These are phyloP conservation scores for Meriones psammophilus DNA, from an alignment of 2,797 vertebrate species.

Conservation along the genomic window DNA sequence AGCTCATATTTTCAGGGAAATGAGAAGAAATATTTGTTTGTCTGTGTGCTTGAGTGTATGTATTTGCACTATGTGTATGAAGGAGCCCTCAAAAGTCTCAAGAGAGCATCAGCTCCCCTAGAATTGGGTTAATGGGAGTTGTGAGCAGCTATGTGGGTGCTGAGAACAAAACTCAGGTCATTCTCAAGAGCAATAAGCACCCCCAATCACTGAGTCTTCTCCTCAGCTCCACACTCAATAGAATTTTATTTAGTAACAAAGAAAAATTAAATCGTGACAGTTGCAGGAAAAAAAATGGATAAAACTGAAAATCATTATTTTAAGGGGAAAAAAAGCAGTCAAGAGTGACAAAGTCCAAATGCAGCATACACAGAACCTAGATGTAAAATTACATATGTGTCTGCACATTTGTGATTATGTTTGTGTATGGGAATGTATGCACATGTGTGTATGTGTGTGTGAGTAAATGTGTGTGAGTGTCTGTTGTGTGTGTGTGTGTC, in stretches of 20 bases:
- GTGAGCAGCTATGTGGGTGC: not conserved
- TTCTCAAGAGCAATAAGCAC: not conserved
- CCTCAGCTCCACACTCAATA: not conserved
- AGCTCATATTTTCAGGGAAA: not conserved
- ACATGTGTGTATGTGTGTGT: not conserved
- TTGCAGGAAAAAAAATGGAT: not conserved
- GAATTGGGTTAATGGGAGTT: not conserved
- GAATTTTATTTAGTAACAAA: not conserved
- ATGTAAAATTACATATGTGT: not conserved
- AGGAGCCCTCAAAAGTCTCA: not conserved
- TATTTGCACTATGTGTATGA: not conserved
- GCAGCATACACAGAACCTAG: not conserved
- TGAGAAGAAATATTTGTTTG: not conserved
- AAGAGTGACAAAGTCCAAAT: not conserved
- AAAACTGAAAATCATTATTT: not conserved
- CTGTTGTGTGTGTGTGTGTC: not conserved
- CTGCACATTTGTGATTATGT: not conserved
- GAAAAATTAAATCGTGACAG: not conserved
- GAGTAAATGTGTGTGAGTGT: not conserved
- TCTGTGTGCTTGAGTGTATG: not conserved
- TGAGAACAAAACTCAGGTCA: not conserved
- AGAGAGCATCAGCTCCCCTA: not conserved
- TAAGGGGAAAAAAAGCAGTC: not conserved
- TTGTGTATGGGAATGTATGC: not conserved
- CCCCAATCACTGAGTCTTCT: not conserved